Conservation (phyloP, 2,797 vertebrate genomes). For the Danionella dracula region DNA sequence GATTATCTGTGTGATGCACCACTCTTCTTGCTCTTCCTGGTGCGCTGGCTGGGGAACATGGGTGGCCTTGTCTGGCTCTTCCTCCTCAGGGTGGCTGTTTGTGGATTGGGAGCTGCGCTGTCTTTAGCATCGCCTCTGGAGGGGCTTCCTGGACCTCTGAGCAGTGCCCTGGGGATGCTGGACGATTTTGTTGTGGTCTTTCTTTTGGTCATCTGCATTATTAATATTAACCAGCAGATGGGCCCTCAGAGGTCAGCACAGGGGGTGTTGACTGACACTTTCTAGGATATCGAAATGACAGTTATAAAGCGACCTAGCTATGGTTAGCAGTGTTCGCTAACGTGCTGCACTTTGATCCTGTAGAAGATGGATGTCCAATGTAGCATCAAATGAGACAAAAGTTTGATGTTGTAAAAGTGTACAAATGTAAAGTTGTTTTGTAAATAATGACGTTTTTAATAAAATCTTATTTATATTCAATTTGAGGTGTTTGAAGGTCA, state of each 20-base stretch:
- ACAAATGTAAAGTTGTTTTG: conserved; percentile 12
- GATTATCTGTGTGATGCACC: conserved; percentile 75
- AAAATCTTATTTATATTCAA: conserved; percentile 2
- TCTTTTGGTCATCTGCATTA: conserved; percentile 73
- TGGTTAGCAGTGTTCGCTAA: conserved; percentile 12
- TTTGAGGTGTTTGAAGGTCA: not conserved
- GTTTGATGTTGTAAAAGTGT: not conserved
- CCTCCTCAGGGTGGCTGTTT: conserved; percentile 71
- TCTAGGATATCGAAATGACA: conserved; percentile 15
- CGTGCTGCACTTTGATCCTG: conserved; percentile 20
- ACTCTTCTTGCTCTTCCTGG: conserved; percentile 64
- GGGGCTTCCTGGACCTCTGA: conserved; percentile 61
- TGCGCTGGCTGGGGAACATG: conserved; percentile 65
- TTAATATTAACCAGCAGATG: conserved; percentile 77
- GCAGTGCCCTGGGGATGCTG: conserved; percentile 65
- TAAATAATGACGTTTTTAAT: conserved; percentile 22
- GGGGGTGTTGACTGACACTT: conserved; percentile 46
- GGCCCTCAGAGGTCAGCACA: conserved; percentile 55
- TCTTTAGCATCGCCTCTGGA: conserved; percentile 63
- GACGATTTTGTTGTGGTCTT: conserved; percentile 75
- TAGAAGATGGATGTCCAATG: not conserved
- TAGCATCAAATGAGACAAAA: not conserved
- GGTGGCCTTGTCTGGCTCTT: conserved; percentile 72
- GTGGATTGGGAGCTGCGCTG: conserved; percentile 67
- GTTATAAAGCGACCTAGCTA: not conserved